Conservation (phyloP, 2,888 invertebrate genomes). For the Pachymerium ferrugineum region DNA sequence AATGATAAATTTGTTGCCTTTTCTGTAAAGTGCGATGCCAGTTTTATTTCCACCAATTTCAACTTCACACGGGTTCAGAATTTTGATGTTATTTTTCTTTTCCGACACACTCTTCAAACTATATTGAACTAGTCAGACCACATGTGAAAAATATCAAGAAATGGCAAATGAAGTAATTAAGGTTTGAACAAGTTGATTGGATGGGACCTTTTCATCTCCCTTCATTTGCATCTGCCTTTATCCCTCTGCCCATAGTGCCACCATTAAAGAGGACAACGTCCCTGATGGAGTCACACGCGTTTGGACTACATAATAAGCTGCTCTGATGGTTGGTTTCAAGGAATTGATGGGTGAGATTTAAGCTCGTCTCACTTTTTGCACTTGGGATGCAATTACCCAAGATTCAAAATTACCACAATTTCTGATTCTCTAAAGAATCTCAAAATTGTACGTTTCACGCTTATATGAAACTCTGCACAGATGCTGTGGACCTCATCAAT, state of each 20-base stretch:
- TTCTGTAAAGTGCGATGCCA: slow-evolving; percentile 2
- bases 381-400: not conserved
- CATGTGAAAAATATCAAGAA: not conserved
- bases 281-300: not conserved
- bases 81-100: not conserved
- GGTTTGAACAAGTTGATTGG: not conserved
- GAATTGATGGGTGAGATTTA: not conserved
- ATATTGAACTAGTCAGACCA: not conserved
- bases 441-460: too few relatives aligned
- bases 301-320: slow-evolving; percentile 7
- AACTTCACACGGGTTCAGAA: not conserved
- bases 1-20: slow-evolving; percentile 9
- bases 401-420: too few relatives aligned
- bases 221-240: not conserved
- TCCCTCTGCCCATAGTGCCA: not conserved
- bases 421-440: too few relatives aligned
- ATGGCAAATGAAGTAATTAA: not conserved
- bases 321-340: not conserved
- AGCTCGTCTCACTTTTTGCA: not conserved
- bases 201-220: not conserved
- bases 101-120: too few relatives aligned
- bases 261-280: not conserved
- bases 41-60: not conserved
- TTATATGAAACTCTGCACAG: too few relatives aligned
- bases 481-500: too few relatives aligned